Evolutionary conservation across 2,113 vertebrate genomes (phyloP).

Genomic region (Eclectus roratus): DNA sequence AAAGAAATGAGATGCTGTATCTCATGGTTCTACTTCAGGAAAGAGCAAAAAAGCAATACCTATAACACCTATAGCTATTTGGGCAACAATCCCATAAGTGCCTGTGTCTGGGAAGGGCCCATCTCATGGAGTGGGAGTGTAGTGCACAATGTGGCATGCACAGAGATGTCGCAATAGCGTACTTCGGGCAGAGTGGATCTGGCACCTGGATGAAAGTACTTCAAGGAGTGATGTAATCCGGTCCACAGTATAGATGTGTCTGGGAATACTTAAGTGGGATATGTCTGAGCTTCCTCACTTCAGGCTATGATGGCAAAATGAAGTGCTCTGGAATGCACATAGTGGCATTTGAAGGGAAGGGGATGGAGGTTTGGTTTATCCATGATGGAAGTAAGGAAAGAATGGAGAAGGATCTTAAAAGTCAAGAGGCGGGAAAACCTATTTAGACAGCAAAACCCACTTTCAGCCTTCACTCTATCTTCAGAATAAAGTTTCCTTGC

Average conservation of each 20-base stretch:
- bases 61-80: background rate
- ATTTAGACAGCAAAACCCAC: background rate
- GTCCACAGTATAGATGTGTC: background rate
- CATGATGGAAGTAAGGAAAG: background rate
- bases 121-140: background rate
- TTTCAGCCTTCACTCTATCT: background rate
- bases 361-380: background rate
- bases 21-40: background rate
- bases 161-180: background rate
- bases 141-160: fast-evolving
- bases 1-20: background rate
- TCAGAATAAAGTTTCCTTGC: background rate
- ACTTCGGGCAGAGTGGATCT: background rate
- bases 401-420: background rate
- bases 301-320: background rate
- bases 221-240: background rate
- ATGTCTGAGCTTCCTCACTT: background rate
- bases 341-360: background rate
- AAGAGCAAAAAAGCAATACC: background rate
- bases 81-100: background rate
- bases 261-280: background rate
- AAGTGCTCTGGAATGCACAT: background rate
- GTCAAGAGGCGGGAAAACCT: background rate
- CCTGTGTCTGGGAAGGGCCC: background rate
- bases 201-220: background rate